A percentile compares a stretch with the other conserved stretches of the same genome.
These are phyloP conservation scores for Alethe diademata DNA, from an alignment of 2,113 vertebrate species.

Conservation along the genomic window DNA sequence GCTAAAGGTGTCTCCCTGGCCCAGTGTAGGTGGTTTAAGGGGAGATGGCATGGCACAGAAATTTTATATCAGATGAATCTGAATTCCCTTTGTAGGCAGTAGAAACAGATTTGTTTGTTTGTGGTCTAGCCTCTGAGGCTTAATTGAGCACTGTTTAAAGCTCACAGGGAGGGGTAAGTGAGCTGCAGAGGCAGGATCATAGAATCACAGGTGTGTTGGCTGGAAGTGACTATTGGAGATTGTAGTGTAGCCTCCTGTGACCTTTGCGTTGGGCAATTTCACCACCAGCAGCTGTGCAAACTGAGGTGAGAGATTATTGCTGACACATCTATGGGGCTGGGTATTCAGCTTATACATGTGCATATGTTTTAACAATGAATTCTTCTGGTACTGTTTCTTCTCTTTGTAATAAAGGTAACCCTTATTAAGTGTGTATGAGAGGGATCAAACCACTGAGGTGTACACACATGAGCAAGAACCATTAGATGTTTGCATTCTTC, in stretches of 20 bases:
- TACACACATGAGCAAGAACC: not conserved
- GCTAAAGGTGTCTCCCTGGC: not conserved
- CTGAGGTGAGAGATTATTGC: not conserved
- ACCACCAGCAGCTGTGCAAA: not conserved
- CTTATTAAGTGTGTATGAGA: not conserved
- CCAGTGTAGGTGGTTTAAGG: not conserved
- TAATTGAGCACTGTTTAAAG: not conserved
- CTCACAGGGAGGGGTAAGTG: not conserved
- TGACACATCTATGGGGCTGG: rapidly evolving
- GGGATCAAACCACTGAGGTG: not conserved
- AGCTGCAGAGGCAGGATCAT: not conserved
- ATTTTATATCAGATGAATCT: not conserved
- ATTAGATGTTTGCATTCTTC: not conserved
- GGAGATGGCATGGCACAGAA: not conserved
- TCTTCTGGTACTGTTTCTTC: not conserved
- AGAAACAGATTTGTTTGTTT: not conserved
- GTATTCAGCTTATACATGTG: not conserved
- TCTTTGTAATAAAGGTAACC: not conserved
- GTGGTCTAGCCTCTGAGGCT: not conserved
- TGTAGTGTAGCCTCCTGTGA: not conserved
- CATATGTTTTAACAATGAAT: not conserved
- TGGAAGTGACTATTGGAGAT: not conserved
- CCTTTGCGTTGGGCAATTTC: not conserved
- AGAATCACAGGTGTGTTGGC: not conserved
- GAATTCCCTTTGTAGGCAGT: not conserved